Evolutionary conservation across 2,113 vertebrate genomes (phyloP), one percentile per base, ranked within the genome.

Genomic region (Polypterus bichir): DNA sequence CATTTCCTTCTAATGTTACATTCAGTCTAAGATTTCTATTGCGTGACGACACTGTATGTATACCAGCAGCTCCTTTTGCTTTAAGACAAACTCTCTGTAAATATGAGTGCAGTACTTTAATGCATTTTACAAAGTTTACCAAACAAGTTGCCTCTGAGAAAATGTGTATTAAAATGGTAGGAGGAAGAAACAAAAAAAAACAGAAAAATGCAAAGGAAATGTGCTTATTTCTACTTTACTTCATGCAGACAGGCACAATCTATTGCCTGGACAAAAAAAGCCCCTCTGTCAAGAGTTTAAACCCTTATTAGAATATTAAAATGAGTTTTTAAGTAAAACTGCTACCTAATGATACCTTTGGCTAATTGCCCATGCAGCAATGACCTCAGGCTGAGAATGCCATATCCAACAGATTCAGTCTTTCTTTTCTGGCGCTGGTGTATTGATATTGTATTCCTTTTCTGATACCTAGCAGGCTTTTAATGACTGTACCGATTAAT

Each of bases 401-500:
- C 63, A 60, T 60, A 57, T 71, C 63, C 68, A 59, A 61, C 54
- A 27, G 59, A 54, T 51, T 9, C 61, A 47, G 46, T 57, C 65
- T 64, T 57, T 80, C 76, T 66, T 71, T 72, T 79, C 73, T 69
- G 78, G 71, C 73, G 76, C 71, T 75, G 63, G 3, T 48, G 55
- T 80, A 86, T 76, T 79, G 87, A 87, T 80, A 77, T 76, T 69
- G 68, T 75, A 77, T 86, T 66, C 64, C 73, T 81, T 83, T 79
- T 48, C 74, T 66, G 70, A 72, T 71, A 67, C 72, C 72, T 64
- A 64, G 76, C 75, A 77, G 69, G 69, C 76, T 76, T 77, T 87
- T 85, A 84, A 89, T 80, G 81, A 87, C 66, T 73, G 65, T 67
- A 65, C 53, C 69, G 71, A 83, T 91, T 86, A 88, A 88, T 82